Evolutionary conservation across 2,888 invertebrate species (phyloP), one percentile per base, ranked within the genome.

Genomic region (Trimorus sp.): DNA sequence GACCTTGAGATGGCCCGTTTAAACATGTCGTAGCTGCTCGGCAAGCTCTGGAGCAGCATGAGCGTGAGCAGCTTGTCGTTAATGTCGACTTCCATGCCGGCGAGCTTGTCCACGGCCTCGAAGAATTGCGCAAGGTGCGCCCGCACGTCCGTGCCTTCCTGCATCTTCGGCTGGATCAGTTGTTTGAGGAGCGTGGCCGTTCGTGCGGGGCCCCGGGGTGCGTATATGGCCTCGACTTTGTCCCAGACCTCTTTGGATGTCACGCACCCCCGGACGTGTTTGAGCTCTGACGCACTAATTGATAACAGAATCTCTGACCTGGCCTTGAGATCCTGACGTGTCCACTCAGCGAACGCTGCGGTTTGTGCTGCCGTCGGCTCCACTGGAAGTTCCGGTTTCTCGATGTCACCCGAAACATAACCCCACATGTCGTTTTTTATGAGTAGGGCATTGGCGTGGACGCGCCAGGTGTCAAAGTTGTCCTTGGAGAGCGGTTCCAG

Each of bases 1-100:
- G 81, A 60, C 86, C 85, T n/a, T n/a, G n/a, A n/a, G 7, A 87
- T 86, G 2, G 86, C 85, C 37, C 81, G 69, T 26, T 84, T 66
- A 59, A 86, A 86, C 56, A 84, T 83, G 6, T 83, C 85, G 15
- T 66, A 86, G 8, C 77, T 83, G 14, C 62, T 53, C 11, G 84
- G 83, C 7, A 85, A 58, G 36, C 81, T 84, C 15, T 85, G 82
- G 3, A 86, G 58, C 1, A 85, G 26, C 77, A 84, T 81, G 9
- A 82, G 49, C 9, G 74, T 58, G 5, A 83, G 49, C 0, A 85
- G 54, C 40, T 85, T 83, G 9, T 59, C 59, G 49, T 83, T 83
- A 9, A 86, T 79, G 0, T 78, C 75, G 3, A 85, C 62, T 1
- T 83, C 78, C 84, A 86, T 83, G 1, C 54, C 59, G 0, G 40